Evolutionary conservation across 2,888 invertebrate species (phyloP), one percentile per base, ranked within the genome.

Genomic region (Orchesella flavescens): DNA sequence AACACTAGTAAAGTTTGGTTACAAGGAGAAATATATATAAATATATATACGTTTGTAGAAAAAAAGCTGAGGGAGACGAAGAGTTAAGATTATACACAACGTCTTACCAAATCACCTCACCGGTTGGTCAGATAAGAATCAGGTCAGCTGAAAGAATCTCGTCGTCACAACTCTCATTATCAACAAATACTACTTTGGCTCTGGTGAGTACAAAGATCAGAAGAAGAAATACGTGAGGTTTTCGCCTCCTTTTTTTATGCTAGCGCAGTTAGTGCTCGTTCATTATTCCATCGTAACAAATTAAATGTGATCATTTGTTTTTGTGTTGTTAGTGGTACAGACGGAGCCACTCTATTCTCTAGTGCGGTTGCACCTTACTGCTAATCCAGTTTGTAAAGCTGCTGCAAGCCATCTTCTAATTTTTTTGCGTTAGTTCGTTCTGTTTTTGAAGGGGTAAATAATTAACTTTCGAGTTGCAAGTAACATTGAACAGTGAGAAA

Each of bases 61-160:
- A 72, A 21, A 49, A 55, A 53, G 53, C 23, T 71, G 15, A 44
- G 71, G 23, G 23, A 21, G 53, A 69, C 49, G 15, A 21, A 49
- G 7, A 10, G n/a, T 24, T 61, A 23, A 61, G 19, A 61, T 19
- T 61, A 13, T 13, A 19, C n/a, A 43, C n/a, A 66, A 68, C 43
- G 21, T 53, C 65, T 72, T 55, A 59, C 19, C 53, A 34, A 34
- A 34, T 34, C 34, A 34, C 34, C 49, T 1, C 79, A 72, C 72
- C 57, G 79, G 79, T 80, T 80, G 69, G 63, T 55, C 21, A 78
- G 84, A 84, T 84, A 84, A 84, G 84, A 84, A 84, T 84, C 84
- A 84, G 84, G 84, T 84, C 84, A 84, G 23, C 49, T 68, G 68
- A 74, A n/a, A 71, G 59, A 66, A 71, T 80, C 75, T 55, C 66